Conservation (phyloP, 2,888 invertebrate species). For the Chloroclysta siterata region DNA sequence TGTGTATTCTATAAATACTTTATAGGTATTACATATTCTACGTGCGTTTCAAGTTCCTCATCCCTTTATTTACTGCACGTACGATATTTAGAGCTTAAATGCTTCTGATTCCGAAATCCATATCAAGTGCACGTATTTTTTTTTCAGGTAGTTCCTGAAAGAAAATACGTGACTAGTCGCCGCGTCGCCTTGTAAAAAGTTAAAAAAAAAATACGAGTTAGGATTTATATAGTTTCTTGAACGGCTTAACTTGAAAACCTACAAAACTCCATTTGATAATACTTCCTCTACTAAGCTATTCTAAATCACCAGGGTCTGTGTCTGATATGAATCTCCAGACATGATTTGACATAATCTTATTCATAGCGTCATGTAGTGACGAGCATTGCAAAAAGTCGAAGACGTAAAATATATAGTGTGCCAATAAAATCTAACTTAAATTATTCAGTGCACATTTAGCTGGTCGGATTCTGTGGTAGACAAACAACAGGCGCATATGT, state of each 20-base stretch:
- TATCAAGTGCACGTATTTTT: too few relatives aligned
- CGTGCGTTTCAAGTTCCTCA: slow-evolving; percentile 5
- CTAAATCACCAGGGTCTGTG: slow-evolving; percentile 45
- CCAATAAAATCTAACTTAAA: slow-evolving; percentile 51
- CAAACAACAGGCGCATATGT: slow-evolving; percentile 56
- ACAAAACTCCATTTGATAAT: neutral
- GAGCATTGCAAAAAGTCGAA: slow-evolving; percentile 53
- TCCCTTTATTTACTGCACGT: slow-evolving; percentile 5
- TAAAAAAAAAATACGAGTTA: too few relatives aligned
- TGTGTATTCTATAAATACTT: too few relatives aligned
- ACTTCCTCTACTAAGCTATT: slow-evolving; percentile 29
- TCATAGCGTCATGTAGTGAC: slow-evolving; percentile 55
- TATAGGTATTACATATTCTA: neutral
- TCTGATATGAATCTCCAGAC: slow-evolving; percentile 62
- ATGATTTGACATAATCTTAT: slow-evolving; percentile 62
- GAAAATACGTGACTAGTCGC: too few relatives aligned
- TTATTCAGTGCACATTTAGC: slow-evolving; percentile 66
- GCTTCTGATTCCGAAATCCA: neutral
- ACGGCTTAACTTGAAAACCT: neutral
- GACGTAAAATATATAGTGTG: slow-evolving; percentile 55
- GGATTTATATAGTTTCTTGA: too few relatives aligned
- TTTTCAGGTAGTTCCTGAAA: too few relatives aligned
- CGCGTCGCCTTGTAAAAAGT: neutral
- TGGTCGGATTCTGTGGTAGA: slow-evolving; percentile 51
- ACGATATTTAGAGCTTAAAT: slow-evolving; percentile 6